Base-by-base conservation (phyloP, 92 coral and sea anemone species). In the Montipora capitata region DNA sequence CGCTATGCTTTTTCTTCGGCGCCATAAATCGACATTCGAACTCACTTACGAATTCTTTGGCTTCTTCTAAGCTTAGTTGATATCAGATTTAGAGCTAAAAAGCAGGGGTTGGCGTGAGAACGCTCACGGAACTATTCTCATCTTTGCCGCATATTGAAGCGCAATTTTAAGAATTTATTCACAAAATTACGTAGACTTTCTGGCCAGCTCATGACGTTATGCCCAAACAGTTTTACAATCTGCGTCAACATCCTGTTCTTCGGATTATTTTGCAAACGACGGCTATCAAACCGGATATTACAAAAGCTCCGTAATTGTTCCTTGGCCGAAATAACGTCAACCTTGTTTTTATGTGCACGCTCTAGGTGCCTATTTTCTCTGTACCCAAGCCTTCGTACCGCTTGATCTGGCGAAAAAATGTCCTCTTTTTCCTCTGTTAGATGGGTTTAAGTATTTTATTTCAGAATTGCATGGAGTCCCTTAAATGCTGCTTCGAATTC, bases 231-330 rank as follows among this genome's bases (percentile, higher is more conserved):
- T 43, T n/a, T 9, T 10, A 7, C 38, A 45, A 7, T 41, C 5
- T 73, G 77, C 61, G 41, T 45, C 74, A 44, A 45, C n/a, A 49
- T 73, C 77, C 77, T 51, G 56, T 45, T 73, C 11, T 73, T 49
- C 18, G 48, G 20, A 16, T 48, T 48, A 48, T 72, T n/a, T 72
- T 14, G 17, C 10, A 72, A 72, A 72, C 77, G 45, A 72, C 39
- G 77, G 51, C 16, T 41, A 16, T 13, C 9, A 15, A 72, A 44
- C 77, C 40, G 57, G 57, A 43, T 45, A 35, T 72, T 72, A 5
- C 52, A 10, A 48, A 48, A 48, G 10, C 10, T 10, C 52, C 52
- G 52, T 48, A 48, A 10, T 5, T 48, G 52, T 48, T 10, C 6
- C 7, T 48, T 48, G 52, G 35, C 35, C 35, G 35, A 27, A 27